Percentiles rank a stretch among this genome's conserved stretches.
These are phyloP conservation scores for Chaetodon auriga DNA, from an alignment of 2,113 vertebrate species.

Conservation along the genomic window DNA sequence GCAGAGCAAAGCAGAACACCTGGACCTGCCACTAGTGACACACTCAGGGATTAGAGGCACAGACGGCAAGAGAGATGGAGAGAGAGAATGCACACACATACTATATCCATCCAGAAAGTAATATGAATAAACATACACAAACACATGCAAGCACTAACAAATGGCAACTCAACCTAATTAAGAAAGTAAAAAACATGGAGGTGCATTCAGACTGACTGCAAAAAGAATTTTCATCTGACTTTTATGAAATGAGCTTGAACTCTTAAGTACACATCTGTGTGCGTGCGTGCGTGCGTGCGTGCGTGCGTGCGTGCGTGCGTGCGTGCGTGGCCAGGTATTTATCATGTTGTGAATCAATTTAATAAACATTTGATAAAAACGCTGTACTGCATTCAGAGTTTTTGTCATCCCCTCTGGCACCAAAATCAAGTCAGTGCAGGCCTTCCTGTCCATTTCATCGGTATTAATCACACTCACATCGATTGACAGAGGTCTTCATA, in stretches of 20 bases:
- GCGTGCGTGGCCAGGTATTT: no score
- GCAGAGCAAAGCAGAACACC: constrained; percentile 85
- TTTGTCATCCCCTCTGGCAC: neutral
- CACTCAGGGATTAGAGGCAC: constrained; percentile 83
- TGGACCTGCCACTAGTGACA: constrained; percentile 88
- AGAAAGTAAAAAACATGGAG: neutral
- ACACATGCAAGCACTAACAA: constrained; percentile 35
- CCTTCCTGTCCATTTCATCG: neutral
- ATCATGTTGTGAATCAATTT: neutral
- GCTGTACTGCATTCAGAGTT: no score
- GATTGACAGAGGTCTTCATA: neutral
- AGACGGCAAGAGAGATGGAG: constrained; percentile 77
- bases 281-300: no score
- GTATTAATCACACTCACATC: neutral
- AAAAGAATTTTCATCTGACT: neutral
- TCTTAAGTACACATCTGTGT: no score
- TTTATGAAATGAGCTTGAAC: neutral
- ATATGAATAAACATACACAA: constrained; percentile 66
- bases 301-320: neutral
- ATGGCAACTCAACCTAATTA: constrained; percentile 13
- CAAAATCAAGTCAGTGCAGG: no score
- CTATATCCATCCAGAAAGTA: constrained; percentile 28
- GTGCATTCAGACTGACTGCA: neutral
- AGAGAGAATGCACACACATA: constrained; percentile 64
- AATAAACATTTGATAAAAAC: neutral